A percentile compares a stretch with the other conserved stretches of the same genome.
These are phyloP conservation scores for Rhinopomastus cyanomelas DNA, from an alignment of 2,113 vertebrate species.

Conservation along the genomic window DNA sequence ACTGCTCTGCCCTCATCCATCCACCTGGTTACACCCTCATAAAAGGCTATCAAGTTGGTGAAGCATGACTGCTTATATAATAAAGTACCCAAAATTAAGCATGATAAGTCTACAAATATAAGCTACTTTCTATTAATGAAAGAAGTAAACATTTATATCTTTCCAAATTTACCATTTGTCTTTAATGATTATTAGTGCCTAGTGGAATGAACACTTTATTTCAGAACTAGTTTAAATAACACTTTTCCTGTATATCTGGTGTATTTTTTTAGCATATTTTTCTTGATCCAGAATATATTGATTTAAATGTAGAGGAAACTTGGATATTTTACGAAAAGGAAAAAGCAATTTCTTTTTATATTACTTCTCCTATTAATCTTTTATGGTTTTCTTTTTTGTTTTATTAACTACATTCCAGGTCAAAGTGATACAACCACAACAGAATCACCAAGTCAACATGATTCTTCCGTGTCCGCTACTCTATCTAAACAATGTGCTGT, in stretches of 20 bases:
- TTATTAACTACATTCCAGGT: constrained; percentile 68
- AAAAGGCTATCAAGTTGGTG: no score
- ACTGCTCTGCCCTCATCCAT: no score
- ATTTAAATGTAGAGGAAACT: neutral
- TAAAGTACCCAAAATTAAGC: neutral
- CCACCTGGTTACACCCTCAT: no score
- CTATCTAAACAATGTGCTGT: constrained; percentile 71
- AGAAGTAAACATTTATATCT: neutral
- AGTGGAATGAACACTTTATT: neutral
- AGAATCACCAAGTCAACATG: constrained; percentile 71
- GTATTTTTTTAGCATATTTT: neutral
- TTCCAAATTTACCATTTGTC: neutral
- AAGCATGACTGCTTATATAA: no score
- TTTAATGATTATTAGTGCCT: neutral
- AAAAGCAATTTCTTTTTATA: neutral
- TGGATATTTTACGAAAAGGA: neutral
- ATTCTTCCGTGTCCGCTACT: constrained; percentile 63
- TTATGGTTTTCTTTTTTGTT: neutral
- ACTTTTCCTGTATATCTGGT: neutral
- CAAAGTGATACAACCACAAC: constrained; percentile 81
- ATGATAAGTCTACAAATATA: neutral
- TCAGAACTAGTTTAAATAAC: neutral
- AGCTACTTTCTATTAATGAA: neutral
- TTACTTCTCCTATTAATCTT: neutral
- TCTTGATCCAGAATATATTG: neutral